Base-by-base conservation (phyloP, 1,140 invertebrate species). In the Bombus huntii region DNA sequence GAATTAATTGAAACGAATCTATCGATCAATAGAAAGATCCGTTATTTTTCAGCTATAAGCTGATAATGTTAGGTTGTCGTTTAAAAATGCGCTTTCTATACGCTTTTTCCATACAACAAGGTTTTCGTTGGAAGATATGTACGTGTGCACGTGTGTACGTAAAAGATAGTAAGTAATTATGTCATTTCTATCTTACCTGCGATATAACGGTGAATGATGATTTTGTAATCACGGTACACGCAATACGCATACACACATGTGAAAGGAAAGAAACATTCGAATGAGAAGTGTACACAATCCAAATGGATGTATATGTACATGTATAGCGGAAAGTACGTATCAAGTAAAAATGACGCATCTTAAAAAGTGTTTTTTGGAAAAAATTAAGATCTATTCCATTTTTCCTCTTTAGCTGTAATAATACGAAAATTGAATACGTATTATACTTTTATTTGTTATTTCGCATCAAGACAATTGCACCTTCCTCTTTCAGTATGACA, bases 401-500 rank as follows among this genome's bases (percentile, higher is more conserved):
- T 78, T 81, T 87, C 59, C 72, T 78, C 88, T 92, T 88, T 94
- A 93, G 88, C 90, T 92, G 91, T 93, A 93, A 91, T 92, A 92
- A 92, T 89, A 88, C 90, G 90, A 83, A 34, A 53, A 80, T 92
- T 90, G 88, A 76, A 93, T 91, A 92, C 82, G 91, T 91, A 93
- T 86, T 92, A 92, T 90, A 89, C 91, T 92, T 93, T 93, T 91
- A 92, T 93, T 93, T 92, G 92, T 93, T 92, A 80, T 92, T 91
- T 93, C 89, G 90, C 88, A 90, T 92, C 87, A 88, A 91, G 87
- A 82, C 91, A 92, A 87, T 88, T 39, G 91, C 88, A 92, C 85
- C 92, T 70, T 80, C 76, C 76, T 88, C 88, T 28, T 28, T 94
- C 90, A 92, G 85, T 92, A 90, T 93, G 89, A 93, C 91, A 92